Evolutionary conservation across 2,113 vertebrate genomes (phyloP).

Genomic region (Azemiops feae): DNA sequence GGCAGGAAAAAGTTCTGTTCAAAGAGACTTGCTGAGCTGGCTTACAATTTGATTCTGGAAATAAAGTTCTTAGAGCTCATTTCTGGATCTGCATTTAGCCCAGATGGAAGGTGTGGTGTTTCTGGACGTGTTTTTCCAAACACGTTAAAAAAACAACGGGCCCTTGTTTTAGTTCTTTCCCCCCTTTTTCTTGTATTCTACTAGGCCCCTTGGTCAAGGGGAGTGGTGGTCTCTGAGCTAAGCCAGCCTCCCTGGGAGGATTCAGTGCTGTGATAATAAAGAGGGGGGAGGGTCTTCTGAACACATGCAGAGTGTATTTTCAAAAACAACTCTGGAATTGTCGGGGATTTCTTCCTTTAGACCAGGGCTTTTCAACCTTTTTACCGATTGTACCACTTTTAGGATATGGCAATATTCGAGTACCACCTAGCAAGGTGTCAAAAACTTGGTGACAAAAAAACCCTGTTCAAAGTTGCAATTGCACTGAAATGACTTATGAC

Average conservation of each 20-base stretch:
- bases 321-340: no score
- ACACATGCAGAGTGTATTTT: not conserved
- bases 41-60: not conserved
- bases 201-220: no score
- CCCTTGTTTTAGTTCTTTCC: not conserved
- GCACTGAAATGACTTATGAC: no score
- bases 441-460: no score
- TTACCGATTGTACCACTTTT: no score
- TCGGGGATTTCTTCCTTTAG: not conserved
- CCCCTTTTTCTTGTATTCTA: not conserved
- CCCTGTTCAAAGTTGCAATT: no score
- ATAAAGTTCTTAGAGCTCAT: not conserved
- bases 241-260: not conserved
- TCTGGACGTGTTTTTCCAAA: not conserved
- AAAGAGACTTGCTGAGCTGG: constrained; percentile 42
- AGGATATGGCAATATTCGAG: no score
- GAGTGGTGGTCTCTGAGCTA: not conserved
- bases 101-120: not conserved
- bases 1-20: constrained; percentile 15
- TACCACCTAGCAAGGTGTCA: no score
- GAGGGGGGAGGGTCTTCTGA: not conserved
- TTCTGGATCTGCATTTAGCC: not conserved
- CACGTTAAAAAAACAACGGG: not conserved
- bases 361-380: no score
- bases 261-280: not conserved